These are phyloP conservation scores for Nasonia longicornis DNA, from an alignment of 1,140 invertebrate species.

Conservation along the genomic window DNA sequence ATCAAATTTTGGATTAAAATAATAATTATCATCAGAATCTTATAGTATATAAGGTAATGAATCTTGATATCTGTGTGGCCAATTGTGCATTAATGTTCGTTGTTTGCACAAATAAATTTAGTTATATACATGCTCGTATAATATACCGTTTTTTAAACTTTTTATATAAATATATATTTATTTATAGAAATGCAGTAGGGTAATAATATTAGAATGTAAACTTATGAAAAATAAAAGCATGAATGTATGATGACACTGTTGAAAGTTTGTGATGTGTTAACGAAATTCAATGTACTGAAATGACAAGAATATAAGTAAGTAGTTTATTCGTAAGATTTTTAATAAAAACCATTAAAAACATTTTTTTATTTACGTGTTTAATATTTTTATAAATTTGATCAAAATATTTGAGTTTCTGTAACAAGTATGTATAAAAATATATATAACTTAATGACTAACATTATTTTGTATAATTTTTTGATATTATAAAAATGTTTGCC, in stretches of 20 bases:
- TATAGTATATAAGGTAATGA: not conserved
- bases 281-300: not conserved
- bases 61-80: not conserved
- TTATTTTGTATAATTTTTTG: not conserved
- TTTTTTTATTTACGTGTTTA: not conserved
- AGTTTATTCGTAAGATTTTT: not conserved
- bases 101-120: conserved; percentile 15
- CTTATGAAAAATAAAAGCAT: not conserved
- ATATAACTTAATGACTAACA: not conserved
- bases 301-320: not conserved
- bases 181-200: conserved; percentile 6
- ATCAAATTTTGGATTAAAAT: not conserved
- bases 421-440: conserved; percentile 10
- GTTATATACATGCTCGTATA: not conserved
- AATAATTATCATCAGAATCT: not conserved
- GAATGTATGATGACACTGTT: too few relatives aligned
- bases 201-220: not conserved
- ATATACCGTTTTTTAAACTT: not conserved
- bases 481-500: not conserved
- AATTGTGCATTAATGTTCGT: not conserved
- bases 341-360: not conserved
- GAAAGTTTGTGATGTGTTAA: not conserved
- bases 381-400: not conserved
- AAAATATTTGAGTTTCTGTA: not conserved
- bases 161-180: conserved; percentile 26